Percentiles rank a stretch among this genome's conserved stretches.
Evolutionary conservation across 2,797 vertebrate genomes (phyloP).

Genomic region (Erethizon dorsatum): DNA sequence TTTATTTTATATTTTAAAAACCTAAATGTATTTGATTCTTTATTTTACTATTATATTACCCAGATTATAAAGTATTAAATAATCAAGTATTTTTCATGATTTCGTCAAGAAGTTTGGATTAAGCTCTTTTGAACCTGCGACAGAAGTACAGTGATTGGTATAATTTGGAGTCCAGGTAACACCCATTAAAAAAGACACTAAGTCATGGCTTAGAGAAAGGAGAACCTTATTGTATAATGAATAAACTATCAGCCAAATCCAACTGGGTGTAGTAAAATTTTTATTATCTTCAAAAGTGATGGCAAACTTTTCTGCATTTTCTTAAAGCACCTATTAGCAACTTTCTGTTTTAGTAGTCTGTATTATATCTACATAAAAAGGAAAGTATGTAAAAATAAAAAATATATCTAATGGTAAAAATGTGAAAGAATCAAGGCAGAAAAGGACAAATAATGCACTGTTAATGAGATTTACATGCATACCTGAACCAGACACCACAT

Average conservation of each 20-base stretch:
- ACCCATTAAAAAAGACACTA: not conserved
- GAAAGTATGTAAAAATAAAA: not conserved
- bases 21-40: not conserved
- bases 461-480: not conserved
- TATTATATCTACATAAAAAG: not conserved
- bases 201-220: not conserved
- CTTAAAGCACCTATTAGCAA: slow-evolving; percentile 18
- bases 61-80: not conserved
- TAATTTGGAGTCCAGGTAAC: not conserved
- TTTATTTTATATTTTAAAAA: not conserved
- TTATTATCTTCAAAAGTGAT: slow-evolving; percentile 40
- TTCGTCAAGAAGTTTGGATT: slow-evolving; percentile 1
- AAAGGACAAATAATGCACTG: not conserved
- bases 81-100: not conserved
- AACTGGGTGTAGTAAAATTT: not conserved
- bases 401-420: not conserved
- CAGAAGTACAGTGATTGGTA: not conserved
- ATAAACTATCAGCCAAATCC: not conserved
- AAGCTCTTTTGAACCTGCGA: not conserved
- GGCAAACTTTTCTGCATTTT: slow-evolving; percentile 36
- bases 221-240: not conserved
- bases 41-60: not conserved
- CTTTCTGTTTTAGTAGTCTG: not conserved
- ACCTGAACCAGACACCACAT: slow-evolving; percentile 16
- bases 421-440: not conserved